Base-by-base conservation (phyloP, 2,888 invertebrate species). In the Erynnis tages region DNA sequence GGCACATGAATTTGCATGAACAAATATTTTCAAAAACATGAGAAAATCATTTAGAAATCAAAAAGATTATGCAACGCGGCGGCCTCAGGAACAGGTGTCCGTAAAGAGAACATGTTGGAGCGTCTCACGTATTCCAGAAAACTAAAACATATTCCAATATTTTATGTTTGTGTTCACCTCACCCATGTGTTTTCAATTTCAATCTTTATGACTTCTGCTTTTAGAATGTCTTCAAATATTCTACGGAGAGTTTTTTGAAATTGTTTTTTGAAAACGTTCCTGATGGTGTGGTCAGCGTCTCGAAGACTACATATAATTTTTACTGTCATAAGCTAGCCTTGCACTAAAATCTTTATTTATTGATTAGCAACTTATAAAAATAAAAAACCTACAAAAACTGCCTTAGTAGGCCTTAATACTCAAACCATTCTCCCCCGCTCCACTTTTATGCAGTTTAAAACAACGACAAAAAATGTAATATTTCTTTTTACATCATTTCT, bases 111-210 rank as follows among this genome's bases (percentile, higher is more conserved):
- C 16, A 19, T 29, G 13, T 37, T 47, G 30, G 30, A 37, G 21
- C 21, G 29, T 30, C 21, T 11, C 30, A 14, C 19, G 17, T 38
- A 21, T 48, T 48, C 38, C 30, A 30, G 21, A 48, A 30, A 48
- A 38, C 30, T 13, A 8, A 29, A 11, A 14, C 48, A 48, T 48
- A 48, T 40, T 38, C 38, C 47, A 47, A 35, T 47, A 38, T 30
- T 35, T 35, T 35, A 35, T 35, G 7, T 32, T 40, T 48, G 40
- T 48, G 32, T n/a, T n/a, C n/a, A n/a, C 14, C 38, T 10, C 19
- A 10, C 21, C 47, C 38, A 38, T 47, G 38, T 47, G 47, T 38
- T 32, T 30, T 11, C 29, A 11, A 38, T 30, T 48, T 21, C 29
- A 38, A 30, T 19, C 27, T 29, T 47, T 30, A 37, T 47, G 19